Evolutionary conservation across 1,140 invertebrate genomes (phyloP).

Genomic region (Diplogasteroides magnus): DNA sequence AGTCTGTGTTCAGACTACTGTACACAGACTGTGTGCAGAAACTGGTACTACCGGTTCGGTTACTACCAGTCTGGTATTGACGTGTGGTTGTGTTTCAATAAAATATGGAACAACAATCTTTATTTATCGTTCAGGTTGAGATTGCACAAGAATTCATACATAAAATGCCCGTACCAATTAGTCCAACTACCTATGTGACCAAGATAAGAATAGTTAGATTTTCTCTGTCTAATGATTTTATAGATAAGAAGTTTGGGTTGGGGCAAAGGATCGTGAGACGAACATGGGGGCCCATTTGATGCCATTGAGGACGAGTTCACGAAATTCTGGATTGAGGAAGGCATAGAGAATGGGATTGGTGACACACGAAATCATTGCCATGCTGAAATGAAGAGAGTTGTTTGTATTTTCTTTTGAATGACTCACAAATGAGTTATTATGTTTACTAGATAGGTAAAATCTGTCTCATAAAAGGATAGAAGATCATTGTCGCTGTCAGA

Average conservation of each 20-base stretch:
- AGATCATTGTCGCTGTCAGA: slow-evolving; percentile 11
- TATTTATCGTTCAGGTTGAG: no score
- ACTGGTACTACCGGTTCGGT: no score
- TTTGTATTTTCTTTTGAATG: neutral
- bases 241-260: neutral
- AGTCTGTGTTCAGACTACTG: no score
- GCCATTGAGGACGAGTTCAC: slow-evolving; percentile 54
- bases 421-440: slow-evolving; percentile 28
- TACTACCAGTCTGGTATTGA: no score
- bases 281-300: slow-evolving; percentile 22
- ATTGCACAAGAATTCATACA: no score
- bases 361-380: slow-evolving; percentile 89
- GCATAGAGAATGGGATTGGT: slow-evolving; percentile 93
- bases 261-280: neutral
- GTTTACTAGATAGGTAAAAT: slow-evolving; percentile 26
- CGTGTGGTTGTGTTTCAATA: no score
- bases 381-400: slow-evolving; percentile 37
- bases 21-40: no score
- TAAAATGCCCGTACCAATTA: no score
- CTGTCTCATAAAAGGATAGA: slow-evolving; percentile 1
- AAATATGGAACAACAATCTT: no score
- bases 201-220: no score
- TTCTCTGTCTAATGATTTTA: no score
- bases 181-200: no score
- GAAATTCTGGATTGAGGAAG: slow-evolving; percentile 96